Evolutionary conservation across 1,140 invertebrate species (phyloP).

Genomic region (Tigriopus japonicus): DNA sequence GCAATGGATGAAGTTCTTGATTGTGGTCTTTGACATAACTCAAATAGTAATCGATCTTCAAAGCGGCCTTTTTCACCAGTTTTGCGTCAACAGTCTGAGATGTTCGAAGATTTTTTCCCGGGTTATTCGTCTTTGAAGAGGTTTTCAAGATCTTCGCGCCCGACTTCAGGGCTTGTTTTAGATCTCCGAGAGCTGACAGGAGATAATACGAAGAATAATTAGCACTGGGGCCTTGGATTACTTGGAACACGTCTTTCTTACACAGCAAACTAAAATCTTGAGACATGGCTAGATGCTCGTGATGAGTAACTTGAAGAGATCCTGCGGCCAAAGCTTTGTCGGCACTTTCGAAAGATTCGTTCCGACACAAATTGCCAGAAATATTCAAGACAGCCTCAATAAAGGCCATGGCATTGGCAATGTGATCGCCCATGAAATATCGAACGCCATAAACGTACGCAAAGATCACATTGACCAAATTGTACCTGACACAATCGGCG

Average conservation of each 20-base stretch:
- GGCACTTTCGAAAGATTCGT: slow-evolving; percentile 14
- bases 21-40: too few relatives aligned
- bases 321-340: slow-evolving; percentile 12
- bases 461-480: slow-evolving; percentile 10
- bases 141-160: too few relatives aligned
- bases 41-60: too few relatives aligned
- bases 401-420: slow-evolving; percentile 13
- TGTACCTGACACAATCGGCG: not conserved
- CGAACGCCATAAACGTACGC: slow-evolving; percentile 12
- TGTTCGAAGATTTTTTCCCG: too few relatives aligned
- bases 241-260: not conserved
- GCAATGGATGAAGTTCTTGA: too few relatives aligned
- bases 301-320: slow-evolving; percentile 5
- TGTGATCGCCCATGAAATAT: slow-evolving; percentile 16
- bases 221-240: not conserved
- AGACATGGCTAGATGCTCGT: slow-evolving; percentile 11
- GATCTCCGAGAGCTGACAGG: slow-evolving; percentile 17
- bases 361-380: slow-evolving; percentile 12
- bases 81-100: too few relatives aligned
- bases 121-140: too few relatives aligned
- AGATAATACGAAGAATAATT: slow-evolving; percentile 10
- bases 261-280: not conserved
- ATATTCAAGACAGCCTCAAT: slow-evolving; percentile 10
- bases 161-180: not conserved
- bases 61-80: too few relatives aligned